Base-by-base conservation (phyloP, 1,140 invertebrate genomes). In the Mizuhopecten yessoensis region DNA sequence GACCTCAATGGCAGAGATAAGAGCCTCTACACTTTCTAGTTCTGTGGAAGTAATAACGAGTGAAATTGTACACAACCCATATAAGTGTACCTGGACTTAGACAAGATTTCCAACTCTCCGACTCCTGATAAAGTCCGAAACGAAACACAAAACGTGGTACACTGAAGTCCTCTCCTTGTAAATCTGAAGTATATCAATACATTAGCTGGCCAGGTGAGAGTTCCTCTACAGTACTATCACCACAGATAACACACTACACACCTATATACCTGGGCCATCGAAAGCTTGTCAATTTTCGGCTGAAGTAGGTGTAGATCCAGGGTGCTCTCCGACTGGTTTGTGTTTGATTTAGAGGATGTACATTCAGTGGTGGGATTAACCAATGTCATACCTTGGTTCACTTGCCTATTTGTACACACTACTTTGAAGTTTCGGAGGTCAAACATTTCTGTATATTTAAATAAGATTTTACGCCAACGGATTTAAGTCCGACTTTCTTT, bases 301-400 rank as follows among this genome's bases (percentile, higher is more conserved):
- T 75, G 23, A 7, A 75, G 57, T n/a, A 75, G 57, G 57, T 75
- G 57, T 29, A 17, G 57, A 75, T 29, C 29, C 5, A 29, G 29
- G 29, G n/a, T 9, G 20, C 45, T 49, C 45, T 17, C 45, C 57
- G 23, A 0, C n/a, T n/a, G 57, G 57, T 75, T 75, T 75, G 57
- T 75, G 57, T 75, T 75, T 75, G 57, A 75, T 29, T 75, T 5
- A 75, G 57, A 75, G 29, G 57, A 75, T 75, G 57, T 75, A 9
- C 57, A 75, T 75, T 75, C 57, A 75, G 3, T n/a, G 5, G n/a
- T 75, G 11, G 57, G 57, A 23, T 75, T 75, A 75, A 75, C 57
- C 57, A 75, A 75, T n/a, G n/a, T 75, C 57, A 75, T n/a, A 29
- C 57, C 23, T 75, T 75, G n/a, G 57, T 75, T 75, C 57, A 75